Percentiles rank a stretch among this genome's conserved stretches.
These are phyloP conservation scores for Prionailurus viverrinus DNA, from an alignment of 2,113 vertebrate genomes.

Conservation along the genomic window DNA sequence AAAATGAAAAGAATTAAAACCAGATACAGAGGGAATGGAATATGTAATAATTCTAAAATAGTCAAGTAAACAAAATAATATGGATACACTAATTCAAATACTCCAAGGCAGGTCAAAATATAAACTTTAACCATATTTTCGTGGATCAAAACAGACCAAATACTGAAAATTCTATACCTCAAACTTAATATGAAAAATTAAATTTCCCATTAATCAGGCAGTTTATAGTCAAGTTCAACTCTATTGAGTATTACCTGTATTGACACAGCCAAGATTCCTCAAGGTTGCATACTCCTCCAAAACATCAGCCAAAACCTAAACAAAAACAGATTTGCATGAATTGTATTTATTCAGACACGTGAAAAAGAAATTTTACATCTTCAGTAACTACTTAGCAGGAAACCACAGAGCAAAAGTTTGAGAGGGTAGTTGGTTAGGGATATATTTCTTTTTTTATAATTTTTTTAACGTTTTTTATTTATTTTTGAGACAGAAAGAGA, in stretches of 20 bases:
- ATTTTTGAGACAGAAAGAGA: no score
- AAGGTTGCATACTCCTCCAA: neutral
- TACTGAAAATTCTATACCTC: neutral
- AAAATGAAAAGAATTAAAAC: constrained; percentile 16
- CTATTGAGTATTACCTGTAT: neutral
- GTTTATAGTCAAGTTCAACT: neutral
- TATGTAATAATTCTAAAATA: neutral
- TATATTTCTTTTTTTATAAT: no score
- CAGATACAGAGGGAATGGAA: neutral
- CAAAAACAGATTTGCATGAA: neutral
- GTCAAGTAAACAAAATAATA: neutral
- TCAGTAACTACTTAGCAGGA: neutral
- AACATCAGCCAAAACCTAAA: constrained; percentile 8
- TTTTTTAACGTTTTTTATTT: no score
- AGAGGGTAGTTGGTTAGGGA: neutral
- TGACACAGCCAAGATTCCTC: neutral
- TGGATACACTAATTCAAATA: constrained; percentile 5
- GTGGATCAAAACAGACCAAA: neutral
- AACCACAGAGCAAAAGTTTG: neutral
- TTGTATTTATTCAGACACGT: neutral
- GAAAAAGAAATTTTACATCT: neutral
- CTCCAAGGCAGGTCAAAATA: neutral
- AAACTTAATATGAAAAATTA: constrained; percentile 8
- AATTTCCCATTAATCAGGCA: neutral
- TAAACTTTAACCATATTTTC: constrained; percentile 30